Conservation (phyloP, 2,888 invertebrate genomes). For the Noctua janthe region DNA sequence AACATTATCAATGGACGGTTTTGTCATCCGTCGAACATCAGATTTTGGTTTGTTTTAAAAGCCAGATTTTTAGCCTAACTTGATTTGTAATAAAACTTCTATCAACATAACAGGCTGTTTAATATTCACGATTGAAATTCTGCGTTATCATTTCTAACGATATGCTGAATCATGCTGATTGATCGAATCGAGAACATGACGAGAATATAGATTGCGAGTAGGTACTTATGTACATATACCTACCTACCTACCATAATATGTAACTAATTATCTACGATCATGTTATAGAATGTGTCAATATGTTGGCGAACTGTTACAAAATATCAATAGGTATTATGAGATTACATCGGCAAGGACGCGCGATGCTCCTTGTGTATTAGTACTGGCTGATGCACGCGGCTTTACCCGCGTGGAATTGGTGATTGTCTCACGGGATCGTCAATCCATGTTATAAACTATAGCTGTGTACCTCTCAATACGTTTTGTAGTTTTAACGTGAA, state of each 20-base stretch:
- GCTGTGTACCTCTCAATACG: neutral
- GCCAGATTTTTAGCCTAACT: neutral
- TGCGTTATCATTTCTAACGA: conserved; percentile 19
- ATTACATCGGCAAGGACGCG: neutral
- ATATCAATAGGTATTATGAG: conserved; percentile 11
- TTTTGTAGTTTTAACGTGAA: neutral
- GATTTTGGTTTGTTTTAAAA: neutral
- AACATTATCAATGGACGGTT: neutral
- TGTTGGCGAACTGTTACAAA: conserved; percentile 2
- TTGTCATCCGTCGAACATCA: neutral
- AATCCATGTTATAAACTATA: neutral
- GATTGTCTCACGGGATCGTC: neutral
- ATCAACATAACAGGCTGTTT: neutral
- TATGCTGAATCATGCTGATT: conserved; percentile 49
- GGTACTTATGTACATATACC: neutral
- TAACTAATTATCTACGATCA: neutral
- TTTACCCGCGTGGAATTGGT: neutral
- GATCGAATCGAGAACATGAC: conserved; percentile 26
- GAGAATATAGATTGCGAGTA: conserved; percentile 22
- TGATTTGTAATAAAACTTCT: neutral
- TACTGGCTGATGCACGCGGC: neutral
- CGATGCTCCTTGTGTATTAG: neutral
- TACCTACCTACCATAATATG: conserved; percentile 5
- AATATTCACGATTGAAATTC: conserved; percentile 27
- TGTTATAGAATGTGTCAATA: neutral